Conservation (phyloP, 64 coral and sea anemone genomes). For the Dendronephthya gigantea region DNA sequence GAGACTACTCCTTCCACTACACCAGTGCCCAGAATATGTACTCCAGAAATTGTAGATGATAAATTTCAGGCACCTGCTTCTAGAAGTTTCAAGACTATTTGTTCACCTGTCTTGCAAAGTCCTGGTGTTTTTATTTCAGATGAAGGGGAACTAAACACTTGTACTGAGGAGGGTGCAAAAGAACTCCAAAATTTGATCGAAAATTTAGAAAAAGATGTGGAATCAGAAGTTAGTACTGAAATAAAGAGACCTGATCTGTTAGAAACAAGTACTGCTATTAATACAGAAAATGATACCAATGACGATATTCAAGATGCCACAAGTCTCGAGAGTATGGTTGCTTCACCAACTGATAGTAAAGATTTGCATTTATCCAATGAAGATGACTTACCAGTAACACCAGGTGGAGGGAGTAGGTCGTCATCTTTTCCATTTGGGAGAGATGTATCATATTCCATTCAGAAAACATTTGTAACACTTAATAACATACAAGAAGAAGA, state of each 20-base stretch:
- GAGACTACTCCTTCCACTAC: not conserved
- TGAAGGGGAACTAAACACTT: not conserved
- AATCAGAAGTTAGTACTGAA: not conserved
- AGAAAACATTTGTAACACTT: slow-evolving; percentile 13
- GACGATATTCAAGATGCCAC: not conserved
- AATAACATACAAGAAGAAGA: not conserved
- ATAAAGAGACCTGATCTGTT: not conserved
- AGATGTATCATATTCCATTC: not conserved
- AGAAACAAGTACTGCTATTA: not conserved
- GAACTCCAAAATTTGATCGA: not conserved
- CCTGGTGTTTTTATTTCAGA: not conserved
- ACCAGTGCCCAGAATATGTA: slow-evolving; percentile 8
- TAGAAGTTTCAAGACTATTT: not conserved
- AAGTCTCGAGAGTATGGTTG: not conserved
- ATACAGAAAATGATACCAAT: not conserved
- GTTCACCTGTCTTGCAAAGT: not conserved
- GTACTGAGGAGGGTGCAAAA: not conserved
- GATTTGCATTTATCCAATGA: not conserved
- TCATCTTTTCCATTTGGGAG: slow-evolving; percentile 6
- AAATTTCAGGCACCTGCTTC: not conserved
- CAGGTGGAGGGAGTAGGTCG: not conserved
- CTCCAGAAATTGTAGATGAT: slow-evolving; percentile 13
- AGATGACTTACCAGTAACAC: not conserved
- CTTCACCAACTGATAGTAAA: not conserved
- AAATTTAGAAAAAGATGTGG: not conserved